These are phyloP conservation scores for Sceloporus undulatus DNA, from an alignment of 2,113 vertebrate species.

Conservation along the genomic window DNA sequence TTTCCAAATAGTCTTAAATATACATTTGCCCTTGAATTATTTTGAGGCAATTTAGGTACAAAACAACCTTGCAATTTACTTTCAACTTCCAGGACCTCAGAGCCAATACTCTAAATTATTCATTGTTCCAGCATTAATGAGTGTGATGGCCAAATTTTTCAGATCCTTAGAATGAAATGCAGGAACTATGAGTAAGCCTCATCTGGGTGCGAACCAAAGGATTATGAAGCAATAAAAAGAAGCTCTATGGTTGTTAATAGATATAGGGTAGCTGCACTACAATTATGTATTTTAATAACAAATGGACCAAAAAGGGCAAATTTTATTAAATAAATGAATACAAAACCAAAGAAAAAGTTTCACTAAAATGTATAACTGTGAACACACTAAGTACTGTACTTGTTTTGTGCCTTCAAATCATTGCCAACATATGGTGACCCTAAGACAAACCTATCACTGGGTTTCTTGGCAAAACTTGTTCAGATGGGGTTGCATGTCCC, in stretches of 20 bases:
- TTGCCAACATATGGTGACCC: too few species aligned
- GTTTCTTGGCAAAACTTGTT: too few species aligned
- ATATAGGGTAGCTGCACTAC: neutral
- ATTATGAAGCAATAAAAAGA: neutral
- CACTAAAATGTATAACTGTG: neutral
- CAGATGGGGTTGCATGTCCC: too few species aligned
- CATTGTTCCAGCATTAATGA: neutral
- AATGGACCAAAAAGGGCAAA: neutral
- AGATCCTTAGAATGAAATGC: neutral
- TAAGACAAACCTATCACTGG: too few species aligned
- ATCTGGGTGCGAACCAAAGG: neutral
- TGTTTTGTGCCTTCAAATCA: too few species aligned
- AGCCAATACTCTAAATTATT: constrained; percentile 2
- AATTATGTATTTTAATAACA: neutral
- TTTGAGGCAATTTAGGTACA: neutral
- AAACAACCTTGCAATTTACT: neutral
- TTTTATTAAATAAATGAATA: neutral
- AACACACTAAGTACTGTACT: too few species aligned
- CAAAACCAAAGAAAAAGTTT: neutral
- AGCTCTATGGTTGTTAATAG: neutral
- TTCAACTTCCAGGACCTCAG: neutral
- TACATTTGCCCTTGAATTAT: constrained; percentile 8
- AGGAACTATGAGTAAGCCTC: neutral
- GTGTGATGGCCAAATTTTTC: neutral
- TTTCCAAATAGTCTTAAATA: neutral